Conservation (phyloP, 1,140 invertebrate species). For the Eumaeus atala region DNA sequence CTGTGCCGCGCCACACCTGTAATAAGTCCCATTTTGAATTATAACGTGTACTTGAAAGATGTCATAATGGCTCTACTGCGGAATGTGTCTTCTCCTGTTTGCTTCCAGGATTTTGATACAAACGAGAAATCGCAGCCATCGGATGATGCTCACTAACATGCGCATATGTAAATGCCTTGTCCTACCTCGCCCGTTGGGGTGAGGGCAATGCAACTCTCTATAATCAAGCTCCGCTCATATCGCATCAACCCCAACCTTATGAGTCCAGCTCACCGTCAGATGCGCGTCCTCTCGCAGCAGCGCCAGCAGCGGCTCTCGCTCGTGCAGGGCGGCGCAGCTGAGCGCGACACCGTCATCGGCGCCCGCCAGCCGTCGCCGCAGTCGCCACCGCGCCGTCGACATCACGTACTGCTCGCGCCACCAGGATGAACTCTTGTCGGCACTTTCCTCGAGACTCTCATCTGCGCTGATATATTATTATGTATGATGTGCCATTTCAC, state of each 20-base stretch:
- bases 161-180: too few relatives aligned
- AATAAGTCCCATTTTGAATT: background rate
- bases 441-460: background rate
- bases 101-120: too few relatives aligned
- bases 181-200: too few relatives aligned
- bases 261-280: constrained; percentile 16
- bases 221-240: too few relatives aligned
- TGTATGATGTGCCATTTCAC: too few relatives aligned
- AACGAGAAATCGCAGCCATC: too few relatives aligned
- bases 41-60: too few relatives aligned
- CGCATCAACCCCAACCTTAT: too few relatives aligned
- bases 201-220: too few relatives aligned
- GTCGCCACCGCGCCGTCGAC: constrained; percentile 18
- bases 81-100: too few relatives aligned
- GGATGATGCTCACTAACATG: too few relatives aligned
- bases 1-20: constrained; percentile 9
- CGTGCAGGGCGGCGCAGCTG: constrained; percentile 24
- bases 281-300: constrained; percentile 27
- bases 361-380: constrained; percentile 9
- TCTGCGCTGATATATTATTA: background rate
- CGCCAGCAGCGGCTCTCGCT: constrained; percentile 18
- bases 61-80: too few relatives aligned
- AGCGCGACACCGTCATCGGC: constrained; percentile 13
- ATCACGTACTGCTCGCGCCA: constrained; percentile 24
- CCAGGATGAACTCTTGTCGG: background rate